These are phyloP conservation scores for Phaethornis superciliosus DNA, from an alignment of 2,113 vertebrate species.

Conservation along the genomic window DNA sequence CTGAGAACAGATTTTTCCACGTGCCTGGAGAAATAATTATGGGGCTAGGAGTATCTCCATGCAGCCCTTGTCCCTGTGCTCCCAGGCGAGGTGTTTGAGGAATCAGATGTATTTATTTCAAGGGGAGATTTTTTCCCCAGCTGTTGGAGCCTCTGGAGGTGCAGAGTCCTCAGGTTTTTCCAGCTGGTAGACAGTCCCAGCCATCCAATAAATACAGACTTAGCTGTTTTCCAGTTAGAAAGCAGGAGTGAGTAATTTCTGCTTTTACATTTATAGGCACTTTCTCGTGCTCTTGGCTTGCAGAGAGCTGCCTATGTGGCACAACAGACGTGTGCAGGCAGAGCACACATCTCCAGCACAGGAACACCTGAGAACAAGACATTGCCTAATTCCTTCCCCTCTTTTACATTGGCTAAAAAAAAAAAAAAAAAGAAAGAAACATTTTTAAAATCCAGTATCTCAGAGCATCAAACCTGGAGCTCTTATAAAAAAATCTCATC, in stretches of 20 bases:
- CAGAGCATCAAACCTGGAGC: neutral
- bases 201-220: neutral
- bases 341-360: neutral
- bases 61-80: neutral
- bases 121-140: neutral
- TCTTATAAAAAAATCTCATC: neutral
- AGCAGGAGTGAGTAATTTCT: neutral
- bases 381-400: neutral
- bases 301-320: constrained; percentile 52
- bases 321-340: neutral
- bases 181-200: neutral
- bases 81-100: neutral
- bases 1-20: neutral
- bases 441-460: neutral
- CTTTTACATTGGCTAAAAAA: neutral
- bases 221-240: constrained; percentile 33
- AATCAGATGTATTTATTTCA: neutral
- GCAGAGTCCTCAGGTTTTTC: neutral
- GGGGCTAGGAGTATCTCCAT: neutral
- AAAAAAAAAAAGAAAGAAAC: neutral
- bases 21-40: neutral
- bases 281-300: neutral
- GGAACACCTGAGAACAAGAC: neutral
- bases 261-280: neutral
- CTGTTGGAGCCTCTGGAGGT: constrained; percentile 5